Conservation (phyloP, 2,797 vertebrate species). For the Acanthiza pusilla region DNA sequence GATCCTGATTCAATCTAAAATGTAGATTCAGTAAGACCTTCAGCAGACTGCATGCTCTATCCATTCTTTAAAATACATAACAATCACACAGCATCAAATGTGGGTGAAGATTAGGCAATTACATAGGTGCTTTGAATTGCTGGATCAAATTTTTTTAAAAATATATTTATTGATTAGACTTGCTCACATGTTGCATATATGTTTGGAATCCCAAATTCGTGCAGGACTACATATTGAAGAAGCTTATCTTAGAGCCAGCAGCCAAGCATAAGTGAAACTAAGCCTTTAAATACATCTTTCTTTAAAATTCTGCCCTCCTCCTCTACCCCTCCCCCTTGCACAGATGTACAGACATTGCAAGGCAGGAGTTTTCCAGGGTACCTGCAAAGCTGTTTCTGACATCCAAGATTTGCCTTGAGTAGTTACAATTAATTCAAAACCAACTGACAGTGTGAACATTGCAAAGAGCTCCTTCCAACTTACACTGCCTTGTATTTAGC, state of each 20-base stretch:
- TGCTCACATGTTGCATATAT: neutral
- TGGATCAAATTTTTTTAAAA: neutral
- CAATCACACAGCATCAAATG: neutral
- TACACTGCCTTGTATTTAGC: neutral
- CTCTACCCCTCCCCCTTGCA: neutral
- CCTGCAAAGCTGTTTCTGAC: neutral
- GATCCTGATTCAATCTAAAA: neutral
- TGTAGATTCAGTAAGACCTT: neutral
- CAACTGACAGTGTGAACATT: neutral
- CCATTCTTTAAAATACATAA: neutral
- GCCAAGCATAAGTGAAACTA: neutral
- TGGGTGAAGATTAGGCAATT: neutral
- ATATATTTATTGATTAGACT: neutral
- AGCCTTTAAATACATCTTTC: neutral
- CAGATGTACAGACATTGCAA: neutral
- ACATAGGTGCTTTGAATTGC: neutral
- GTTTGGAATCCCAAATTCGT: neutral
- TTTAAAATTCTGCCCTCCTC: neutral
- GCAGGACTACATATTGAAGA: neutral
- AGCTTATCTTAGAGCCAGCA: neutral
- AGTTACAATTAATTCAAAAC: neutral
- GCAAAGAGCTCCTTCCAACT: neutral
- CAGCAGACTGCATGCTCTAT: neutral
- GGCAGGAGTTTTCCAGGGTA: neutral
- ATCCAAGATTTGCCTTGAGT: neutral